Percentiles rank a stretch among this genome's conserved stretches.
Evolutionary conservation across 2,797 vertebrate genomes (phyloP).

Genomic region (Danio kyathit): DNA sequence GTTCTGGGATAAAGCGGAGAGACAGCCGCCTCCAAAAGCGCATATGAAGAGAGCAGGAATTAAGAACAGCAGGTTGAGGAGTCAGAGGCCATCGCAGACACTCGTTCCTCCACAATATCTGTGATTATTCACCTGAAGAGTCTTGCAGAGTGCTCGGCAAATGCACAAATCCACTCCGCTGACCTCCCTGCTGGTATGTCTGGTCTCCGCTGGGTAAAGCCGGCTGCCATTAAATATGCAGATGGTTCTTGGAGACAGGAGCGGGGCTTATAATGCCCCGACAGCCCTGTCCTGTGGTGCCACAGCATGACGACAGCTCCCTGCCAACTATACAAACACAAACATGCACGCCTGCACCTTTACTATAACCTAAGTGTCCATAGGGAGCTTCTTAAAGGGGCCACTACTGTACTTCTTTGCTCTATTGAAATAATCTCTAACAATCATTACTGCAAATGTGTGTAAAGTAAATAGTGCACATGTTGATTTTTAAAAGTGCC

Average conservation of each 20-base stretch:
- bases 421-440: neutral
- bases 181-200: constrained; percentile 61
- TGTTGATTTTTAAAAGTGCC: neutral
- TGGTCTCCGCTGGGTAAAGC: constrained; percentile 61
- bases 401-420: neutral
- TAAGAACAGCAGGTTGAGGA: constrained; percentile 66
- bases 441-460: neutral
- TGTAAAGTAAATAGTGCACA: neutral
- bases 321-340: constrained; percentile 32
- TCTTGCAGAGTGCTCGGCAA: constrained; percentile 57
- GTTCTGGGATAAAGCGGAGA: constrained; percentile 61
- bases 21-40: constrained; percentile 35
- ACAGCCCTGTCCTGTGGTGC: constrained; percentile 49
- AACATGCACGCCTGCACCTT: constrained; percentile 26
- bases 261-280: constrained; percentile 43
- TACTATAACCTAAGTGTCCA: constrained; percentile 41
- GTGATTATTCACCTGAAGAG: constrained; percentile 64
- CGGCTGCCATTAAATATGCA: constrained; percentile 70
- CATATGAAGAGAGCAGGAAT: constrained; percentile 61
- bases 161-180: constrained; percentile 67
- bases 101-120: constrained; percentile 41
- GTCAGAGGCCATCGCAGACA: constrained; percentile 65
- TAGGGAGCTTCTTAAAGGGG: constrained; percentile 41
- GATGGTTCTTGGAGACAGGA: constrained; percentile 60
- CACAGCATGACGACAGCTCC: constrained; percentile 26